Percentiles rank a stretch among this genome's conserved stretches.
Evolutionary conservation across 2,113 vertebrate genomes (phyloP).

Genomic region (Triplophysa siluroides): DNA sequence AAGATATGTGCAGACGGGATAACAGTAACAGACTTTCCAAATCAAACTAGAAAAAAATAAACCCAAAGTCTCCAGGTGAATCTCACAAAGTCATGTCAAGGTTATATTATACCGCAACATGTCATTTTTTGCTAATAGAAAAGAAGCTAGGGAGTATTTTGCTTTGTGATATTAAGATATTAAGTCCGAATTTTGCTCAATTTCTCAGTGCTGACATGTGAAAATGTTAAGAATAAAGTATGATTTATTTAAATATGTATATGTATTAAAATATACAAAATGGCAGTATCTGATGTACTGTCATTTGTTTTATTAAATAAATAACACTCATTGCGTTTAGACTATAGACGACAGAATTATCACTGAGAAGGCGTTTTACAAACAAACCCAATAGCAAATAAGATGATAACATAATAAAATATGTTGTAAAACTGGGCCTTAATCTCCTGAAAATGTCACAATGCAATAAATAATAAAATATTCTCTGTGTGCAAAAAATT

Average conservation of each 20-base stretch:
- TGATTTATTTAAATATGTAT: not conserved
- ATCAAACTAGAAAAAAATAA: constrained; percentile 28
- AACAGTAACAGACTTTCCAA: constrained; percentile 39
- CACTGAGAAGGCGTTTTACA: constrained; percentile 44
- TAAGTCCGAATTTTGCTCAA: not conserved
- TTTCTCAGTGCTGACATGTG: not conserved
- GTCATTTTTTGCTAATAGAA: not conserved
- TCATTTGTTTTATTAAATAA: no score
- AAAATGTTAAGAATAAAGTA: not conserved
- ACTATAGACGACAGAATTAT: constrained; percentile 27
- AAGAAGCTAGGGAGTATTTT: not conserved
- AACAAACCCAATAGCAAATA: constrained; percentile 34
- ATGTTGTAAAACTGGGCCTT: not conserved
- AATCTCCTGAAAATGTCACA: not conserved
- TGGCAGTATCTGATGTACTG: no score
- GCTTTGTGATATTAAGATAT: not conserved
- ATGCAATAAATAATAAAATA: not conserved
- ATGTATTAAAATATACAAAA: not conserved
- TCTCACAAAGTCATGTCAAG: not conserved
- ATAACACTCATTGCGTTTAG: no score
- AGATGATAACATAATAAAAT: no score
- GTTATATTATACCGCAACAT: not conserved
- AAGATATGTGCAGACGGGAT: constrained; percentile 9
- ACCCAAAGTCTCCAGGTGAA: constrained; percentile 10
- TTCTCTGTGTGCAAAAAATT: not conserved